Conservation (phyloP, 2,888 invertebrate genomes). For the Mythimna lalbum region DNA sequence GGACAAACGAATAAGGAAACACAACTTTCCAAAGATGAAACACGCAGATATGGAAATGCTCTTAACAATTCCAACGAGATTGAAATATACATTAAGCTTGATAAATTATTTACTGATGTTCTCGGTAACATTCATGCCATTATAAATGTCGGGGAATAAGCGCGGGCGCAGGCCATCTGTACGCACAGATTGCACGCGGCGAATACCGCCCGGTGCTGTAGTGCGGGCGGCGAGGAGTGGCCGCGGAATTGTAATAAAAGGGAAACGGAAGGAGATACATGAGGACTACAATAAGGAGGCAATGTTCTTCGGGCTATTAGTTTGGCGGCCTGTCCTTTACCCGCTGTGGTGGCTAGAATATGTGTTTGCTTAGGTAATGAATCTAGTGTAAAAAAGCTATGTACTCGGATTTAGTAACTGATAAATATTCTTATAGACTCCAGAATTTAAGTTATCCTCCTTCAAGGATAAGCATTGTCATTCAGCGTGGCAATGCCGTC, state of each 20-base stretch:
- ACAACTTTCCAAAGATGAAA: slow-evolving; percentile 60
- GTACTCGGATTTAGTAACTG: no score
- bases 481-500: no score
- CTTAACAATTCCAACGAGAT: slow-evolving; percentile 52
- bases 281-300: no score
- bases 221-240: slow-evolving; percentile 27
- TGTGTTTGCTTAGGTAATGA: no score
- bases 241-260: not conserved
- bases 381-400: no score
- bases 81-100: slow-evolving; percentile 57
- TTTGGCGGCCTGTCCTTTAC: no score
- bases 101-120: slow-evolving; percentile 59
- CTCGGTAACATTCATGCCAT: slow-evolving; percentile 52
- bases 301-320: no score
- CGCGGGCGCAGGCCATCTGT: slow-evolving; percentile 49
- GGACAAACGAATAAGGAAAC: slow-evolving; percentile 27
- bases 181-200: slow-evolving; percentile 48
- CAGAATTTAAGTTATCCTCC: no score
- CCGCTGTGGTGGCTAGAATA: no score
- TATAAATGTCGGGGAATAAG: slow-evolving; percentile 56
- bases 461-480: no score
- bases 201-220: slow-evolving; percentile 47
- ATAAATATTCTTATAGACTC: no score
- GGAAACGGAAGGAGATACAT: no score
- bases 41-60: slow-evolving; percentile 45